Percentiles rank a stretch among this genome's conserved stretches.
phyloP scores from a whole-genome alignment of 2,888 invertebrate species.

The Mythimna pallens region DNA sequence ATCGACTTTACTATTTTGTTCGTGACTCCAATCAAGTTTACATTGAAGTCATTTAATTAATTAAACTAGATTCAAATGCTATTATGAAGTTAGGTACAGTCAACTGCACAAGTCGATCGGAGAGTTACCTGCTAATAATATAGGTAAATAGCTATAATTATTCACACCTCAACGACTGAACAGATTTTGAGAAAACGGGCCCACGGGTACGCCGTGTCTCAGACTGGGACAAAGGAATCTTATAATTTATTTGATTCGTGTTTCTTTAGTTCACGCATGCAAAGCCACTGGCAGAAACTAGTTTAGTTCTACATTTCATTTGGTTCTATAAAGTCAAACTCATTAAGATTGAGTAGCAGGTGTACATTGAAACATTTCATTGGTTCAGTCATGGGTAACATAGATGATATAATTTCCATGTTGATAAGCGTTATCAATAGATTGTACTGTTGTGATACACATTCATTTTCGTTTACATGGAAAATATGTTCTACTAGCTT shows the following conservation, averaged over 20 bases:
- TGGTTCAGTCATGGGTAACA: not conserved
- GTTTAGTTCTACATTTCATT: not conserved
- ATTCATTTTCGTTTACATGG: too few relatives aligned
- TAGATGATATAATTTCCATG: not conserved
- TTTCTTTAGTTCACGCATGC: not conserved
- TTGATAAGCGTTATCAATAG: not conserved
- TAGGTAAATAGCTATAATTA: not conserved
- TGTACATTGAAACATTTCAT: conserved; percentile 10
- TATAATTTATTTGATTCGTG: not conserved
- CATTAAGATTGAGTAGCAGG: not conserved
- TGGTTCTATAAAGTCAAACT: not conserved
- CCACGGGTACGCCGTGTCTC: too few relatives aligned
- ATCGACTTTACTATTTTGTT: conserved; percentile 35
- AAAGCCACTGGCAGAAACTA: not conserved
- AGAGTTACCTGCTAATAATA: not conserved
- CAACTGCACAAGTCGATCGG: not conserved
- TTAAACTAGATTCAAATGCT: conserved; percentile 14
- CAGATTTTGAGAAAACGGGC: not conserved
- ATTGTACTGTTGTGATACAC: too few relatives aligned
- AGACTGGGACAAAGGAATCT: not conserved
- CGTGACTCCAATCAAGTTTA: conserved; percentile 1
- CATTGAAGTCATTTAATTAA: conserved; percentile 18
- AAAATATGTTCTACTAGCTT: too few relatives aligned
- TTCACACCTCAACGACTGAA: not conserved
- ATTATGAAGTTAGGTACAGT: not conserved